Evolutionary conservation across 1,140 invertebrate species (phyloP).

Genomic region (Aphidius gifuensis): DNA sequence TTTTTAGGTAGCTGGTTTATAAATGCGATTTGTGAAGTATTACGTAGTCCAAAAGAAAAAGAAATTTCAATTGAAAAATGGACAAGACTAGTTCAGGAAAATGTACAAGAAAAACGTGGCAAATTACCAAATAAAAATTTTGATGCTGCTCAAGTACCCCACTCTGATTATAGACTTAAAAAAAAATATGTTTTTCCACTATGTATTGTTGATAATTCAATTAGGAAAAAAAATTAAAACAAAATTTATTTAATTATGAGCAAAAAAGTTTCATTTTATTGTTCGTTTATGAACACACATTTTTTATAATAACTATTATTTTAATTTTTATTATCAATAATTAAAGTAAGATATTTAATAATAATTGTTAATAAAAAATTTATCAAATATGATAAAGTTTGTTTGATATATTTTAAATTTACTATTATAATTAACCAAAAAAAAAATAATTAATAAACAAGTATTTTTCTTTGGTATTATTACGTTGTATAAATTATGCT

Average conservation of each 20-base stretch:
- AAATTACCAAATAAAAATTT: background rate
- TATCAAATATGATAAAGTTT: too few species aligned
- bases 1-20: slow-evolving; percentile 18
- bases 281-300: too few species aligned
- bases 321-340: background rate
- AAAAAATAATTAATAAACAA: background rate
- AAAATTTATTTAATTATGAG: too few species aligned
- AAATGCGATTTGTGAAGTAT: slow-evolving; percentile 10
- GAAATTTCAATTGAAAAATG: slow-evolving; percentile 14
- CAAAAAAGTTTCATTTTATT: too few species aligned
- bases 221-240: too few species aligned
- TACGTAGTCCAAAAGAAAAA: background rate
- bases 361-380: background rate
- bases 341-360: background rate
- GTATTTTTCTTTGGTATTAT: slow-evolving; percentile 4
- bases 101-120: background rate
- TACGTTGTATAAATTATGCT: slow-evolving; percentile 33
- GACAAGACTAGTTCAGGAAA: slow-evolving; percentile 6
- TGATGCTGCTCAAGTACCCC: too few species aligned
- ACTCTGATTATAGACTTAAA: too few species aligned
- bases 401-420: background rate
- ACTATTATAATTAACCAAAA: background rate
- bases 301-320: too few species aligned
- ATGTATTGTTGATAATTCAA: too few species aligned
- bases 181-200: too few species aligned